These are phyloP conservation scores for Corvus moneduloides DNA, from an alignment of 2,113 vertebrate genomes.

Conservation along the genomic window DNA sequence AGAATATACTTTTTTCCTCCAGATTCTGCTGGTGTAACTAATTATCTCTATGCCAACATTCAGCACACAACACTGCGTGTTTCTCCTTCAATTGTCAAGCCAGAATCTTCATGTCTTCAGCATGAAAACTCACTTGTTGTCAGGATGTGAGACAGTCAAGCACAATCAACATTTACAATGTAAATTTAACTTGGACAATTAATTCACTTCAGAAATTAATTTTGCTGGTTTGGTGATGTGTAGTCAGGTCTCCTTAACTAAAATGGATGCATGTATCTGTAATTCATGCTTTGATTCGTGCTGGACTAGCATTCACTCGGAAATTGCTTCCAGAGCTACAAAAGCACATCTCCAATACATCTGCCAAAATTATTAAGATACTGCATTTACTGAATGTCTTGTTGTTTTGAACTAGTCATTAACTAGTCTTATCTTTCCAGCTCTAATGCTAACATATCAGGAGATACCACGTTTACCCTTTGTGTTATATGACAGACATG, in stretches of 20 bases:
- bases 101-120: neutral
- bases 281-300: neutral
- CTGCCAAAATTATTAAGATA: constrained; percentile 33
- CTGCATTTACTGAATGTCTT: neutral
- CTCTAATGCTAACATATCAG: neutral
- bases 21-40: neutral
- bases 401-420: constrained; percentile 5
- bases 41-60: neutral
- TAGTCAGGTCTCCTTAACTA: neutral
- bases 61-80: neutral
- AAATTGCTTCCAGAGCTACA: constrained; percentile 41
- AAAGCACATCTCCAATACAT: constrained; percentile 7
- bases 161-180: neutral
- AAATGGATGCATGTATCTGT: neutral
- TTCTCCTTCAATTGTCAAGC: neutral
- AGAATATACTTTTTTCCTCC: neutral
- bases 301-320: neutral
- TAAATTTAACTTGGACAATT: neutral
- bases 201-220: neutral
- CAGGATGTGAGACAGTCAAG: neutral
- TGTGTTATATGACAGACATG: neutral
- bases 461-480: neutral
- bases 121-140: neutral
- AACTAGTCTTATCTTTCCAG: constrained; percentile 18
- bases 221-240: neutral